phyloP scores from a whole-genome alignment of 1,140 invertebrate genomes.

The Zaprionus inermis region DNA sequence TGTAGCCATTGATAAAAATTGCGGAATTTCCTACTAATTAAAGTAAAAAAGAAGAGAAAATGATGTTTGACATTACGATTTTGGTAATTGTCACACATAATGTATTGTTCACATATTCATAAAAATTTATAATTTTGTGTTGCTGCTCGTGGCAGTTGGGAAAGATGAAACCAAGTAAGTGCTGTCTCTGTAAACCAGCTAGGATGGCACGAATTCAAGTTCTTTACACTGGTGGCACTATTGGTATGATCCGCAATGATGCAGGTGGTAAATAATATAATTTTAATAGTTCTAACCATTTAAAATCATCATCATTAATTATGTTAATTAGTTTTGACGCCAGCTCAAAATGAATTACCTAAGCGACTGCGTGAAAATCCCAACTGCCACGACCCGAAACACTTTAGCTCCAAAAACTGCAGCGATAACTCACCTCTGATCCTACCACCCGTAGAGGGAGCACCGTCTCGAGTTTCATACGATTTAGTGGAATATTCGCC shows the following conservation, averaged over 20 bases:
- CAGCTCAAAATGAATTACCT: slow-evolving; percentile 86
- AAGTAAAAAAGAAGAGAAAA: not conserved
- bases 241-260: slow-evolving; percentile 93
- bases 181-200: slow-evolving; percentile 19
- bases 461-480: slow-evolving; percentile 87
- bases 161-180: slow-evolving; percentile 24
- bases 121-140: slow-evolving; percentile 21
- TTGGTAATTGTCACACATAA: not conserved
- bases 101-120: not conserved
- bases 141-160: not conserved
- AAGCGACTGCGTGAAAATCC: slow-evolving; percentile 87
- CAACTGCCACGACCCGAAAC: slow-evolving; percentile 89
- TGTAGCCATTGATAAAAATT: too few relatives aligned
- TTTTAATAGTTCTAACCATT: too few relatives aligned
- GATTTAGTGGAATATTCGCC: slow-evolving; percentile 93
- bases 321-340: slow-evolving; percentile 85
- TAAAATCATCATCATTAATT: not conserved
- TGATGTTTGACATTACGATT: not conserved
- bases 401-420: slow-evolving; percentile 85
- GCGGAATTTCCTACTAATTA: not conserved
- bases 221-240: slow-evolving; percentile 94
- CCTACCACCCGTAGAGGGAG: slow-evolving; percentile 85
- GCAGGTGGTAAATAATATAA: slow-evolving; percentile 86
- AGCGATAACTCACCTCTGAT: slow-evolving; percentile 85
- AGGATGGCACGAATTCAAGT: slow-evolving; percentile 88